Evolutionary conservation across 2,113 vertebrate species (phyloP).

Genomic region (Indicator indicator): DNA sequence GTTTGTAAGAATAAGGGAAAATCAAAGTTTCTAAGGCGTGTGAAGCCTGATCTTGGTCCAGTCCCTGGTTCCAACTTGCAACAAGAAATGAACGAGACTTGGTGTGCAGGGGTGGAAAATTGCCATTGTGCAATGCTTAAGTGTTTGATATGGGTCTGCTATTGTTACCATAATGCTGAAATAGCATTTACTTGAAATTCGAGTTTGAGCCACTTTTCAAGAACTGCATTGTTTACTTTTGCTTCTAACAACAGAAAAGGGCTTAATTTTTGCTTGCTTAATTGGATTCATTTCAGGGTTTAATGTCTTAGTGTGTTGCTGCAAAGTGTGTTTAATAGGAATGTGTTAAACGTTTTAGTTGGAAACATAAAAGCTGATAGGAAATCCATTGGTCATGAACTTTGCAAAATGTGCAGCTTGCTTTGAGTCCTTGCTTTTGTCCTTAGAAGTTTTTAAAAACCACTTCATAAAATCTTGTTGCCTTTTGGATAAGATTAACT

Average conservation of each 20-base stretch:
- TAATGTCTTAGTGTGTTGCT: not conserved
- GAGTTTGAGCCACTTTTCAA: not conserved
- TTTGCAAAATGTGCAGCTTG: not conserved
- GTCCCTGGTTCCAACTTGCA: rapidly evolving
- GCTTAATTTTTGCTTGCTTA: not conserved
- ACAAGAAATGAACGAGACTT: not conserved
- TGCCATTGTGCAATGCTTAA: rapidly evolving
- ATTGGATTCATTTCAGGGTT: not conserved
- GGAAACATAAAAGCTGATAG: not conserved
- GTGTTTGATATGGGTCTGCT: not conserved
- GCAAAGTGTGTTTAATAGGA: not conserved
- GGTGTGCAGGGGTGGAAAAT: not conserved
- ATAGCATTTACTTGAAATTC: not conserved
- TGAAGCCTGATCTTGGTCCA: not conserved
- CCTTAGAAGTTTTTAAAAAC: not conserved
- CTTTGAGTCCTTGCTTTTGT: not conserved
- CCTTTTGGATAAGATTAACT: not conserved
- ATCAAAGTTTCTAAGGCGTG: not conserved
- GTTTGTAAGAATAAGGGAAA: not conserved
- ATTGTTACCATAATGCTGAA: rapidly evolving
- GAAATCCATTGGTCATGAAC: not conserved
- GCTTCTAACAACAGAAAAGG: not conserved
- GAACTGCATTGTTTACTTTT: not conserved
- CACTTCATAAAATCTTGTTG: not conserved
- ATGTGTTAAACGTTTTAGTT: not conserved